Base-by-base conservation (phyloP, 2,888 invertebrate genomes). In the Didymodactylos carnosus region DNA sequence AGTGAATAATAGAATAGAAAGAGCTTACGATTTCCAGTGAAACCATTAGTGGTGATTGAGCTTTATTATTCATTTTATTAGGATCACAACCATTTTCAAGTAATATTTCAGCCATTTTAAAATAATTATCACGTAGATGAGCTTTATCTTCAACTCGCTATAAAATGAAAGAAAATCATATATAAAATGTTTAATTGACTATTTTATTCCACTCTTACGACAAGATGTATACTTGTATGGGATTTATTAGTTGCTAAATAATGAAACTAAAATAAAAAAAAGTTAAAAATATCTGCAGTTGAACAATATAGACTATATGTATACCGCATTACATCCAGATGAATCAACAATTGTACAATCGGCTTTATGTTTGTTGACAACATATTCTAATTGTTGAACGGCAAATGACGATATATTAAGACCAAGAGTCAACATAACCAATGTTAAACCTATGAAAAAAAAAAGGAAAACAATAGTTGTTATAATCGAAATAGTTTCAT, bases 381-480 rank as follows among this genome's bases (percentile, higher is more conserved):
- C 62, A 53, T 74, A 74, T 25, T 74, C 71, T 25, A 74, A 39
- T 46, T 74, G 74, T 41, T 74, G 71, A 35, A 71, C 43, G 19
- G 71, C 41, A 16, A 25, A 23, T 43, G 19, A 14, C 1, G 71
- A 74, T 40, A 74, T 62, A n/a, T 35, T 35, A 4, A 62, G 35
- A 1, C 62, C 62, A 10, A 62, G 35, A 13, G 62, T 71, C 53
- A 74, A 69, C 74, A 74, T 74, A 19, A 74, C 74, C 40, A 74
- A 41, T 23, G 74, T 70, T 40, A 69, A 43, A 23, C 74, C n/a
- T n/a, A n/a, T n/a, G n/a, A n/a, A n/a, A n/a, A n/a, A n/a, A n/a
- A n/a, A n/a, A n/a, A n/a, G n/a, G n/a, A n/a, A n/a, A n/a, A n/a
- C n/a, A n/a, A n/a, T n/a, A n/a, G n/a, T n/a, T n/a, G n/a, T n/a